Evolutionary conservation across 2,888 invertebrate species (phyloP).

Genomic region (Agrenia bidenticulata): DNA sequence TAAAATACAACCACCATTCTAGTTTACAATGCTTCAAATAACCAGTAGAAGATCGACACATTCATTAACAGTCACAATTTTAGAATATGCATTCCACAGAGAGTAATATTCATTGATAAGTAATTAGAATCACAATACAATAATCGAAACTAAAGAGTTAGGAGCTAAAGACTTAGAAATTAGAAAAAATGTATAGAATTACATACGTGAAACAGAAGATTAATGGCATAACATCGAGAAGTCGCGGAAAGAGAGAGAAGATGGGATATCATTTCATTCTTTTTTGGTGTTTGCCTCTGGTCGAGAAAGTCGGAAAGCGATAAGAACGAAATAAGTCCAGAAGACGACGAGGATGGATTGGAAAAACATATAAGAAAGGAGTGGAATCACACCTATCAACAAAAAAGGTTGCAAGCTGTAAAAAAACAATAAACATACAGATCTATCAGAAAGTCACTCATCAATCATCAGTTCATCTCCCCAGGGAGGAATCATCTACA

Average conservation of each 20-base stretch:
- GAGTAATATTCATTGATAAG: too few species aligned
- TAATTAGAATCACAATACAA: too few species aligned
- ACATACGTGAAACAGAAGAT: too few species aligned
- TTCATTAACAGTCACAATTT: too few species aligned
- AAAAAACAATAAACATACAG: constrained; percentile 38
- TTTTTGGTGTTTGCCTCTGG: constrained; percentile 16
- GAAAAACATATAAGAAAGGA: constrained; percentile 47
- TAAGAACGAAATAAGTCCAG: constrained; percentile 47
- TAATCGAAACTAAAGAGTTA: too few species aligned
- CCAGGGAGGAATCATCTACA: too few species aligned
- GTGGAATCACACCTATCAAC: constrained; percentile 48
- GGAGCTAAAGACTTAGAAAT: not conserved
- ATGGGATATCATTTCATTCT: constrained; percentile 5
- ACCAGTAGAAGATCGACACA: too few species aligned
- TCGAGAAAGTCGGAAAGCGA: constrained; percentile 41
- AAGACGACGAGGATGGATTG: constrained; percentile 49
- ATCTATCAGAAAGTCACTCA: constrained; percentile 7
- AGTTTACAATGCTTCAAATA: too few species aligned
- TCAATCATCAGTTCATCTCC: too few species aligned
- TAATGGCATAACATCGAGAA: too few species aligned
- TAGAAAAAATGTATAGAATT: not conserved
- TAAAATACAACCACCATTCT: too few species aligned
- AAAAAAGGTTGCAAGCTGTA: constrained; percentile 50
- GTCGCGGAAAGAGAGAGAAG: too few species aligned
- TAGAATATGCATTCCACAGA: not conserved